Percentiles rank a stretch among this genome's conserved stretches.
Conservation (phyloP, 2,113 vertebrate species). For the Lampris incognitus region DNA sequence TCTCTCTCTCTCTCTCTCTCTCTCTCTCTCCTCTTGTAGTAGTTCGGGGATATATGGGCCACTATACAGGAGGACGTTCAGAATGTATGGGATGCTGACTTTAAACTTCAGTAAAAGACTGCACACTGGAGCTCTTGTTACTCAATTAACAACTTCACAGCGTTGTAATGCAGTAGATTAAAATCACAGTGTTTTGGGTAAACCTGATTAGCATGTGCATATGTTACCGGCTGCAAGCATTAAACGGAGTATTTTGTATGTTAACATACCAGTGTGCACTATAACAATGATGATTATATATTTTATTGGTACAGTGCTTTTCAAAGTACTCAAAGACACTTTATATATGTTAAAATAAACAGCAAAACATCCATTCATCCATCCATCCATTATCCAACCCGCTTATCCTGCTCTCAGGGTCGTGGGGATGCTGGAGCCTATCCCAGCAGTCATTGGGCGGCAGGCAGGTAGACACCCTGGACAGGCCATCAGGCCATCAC, state of each 20-base stretch:
- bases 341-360: no score
- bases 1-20: conserved; percentile 3
- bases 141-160: conserved; percentile 18
- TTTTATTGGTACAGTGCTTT: no score
- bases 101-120: conserved; percentile 21
- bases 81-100: conserved; percentile 10
- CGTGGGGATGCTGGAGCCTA: no score
- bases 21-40: conserved; percentile 21
- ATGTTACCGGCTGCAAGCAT: conserved; percentile 1
- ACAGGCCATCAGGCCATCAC: no score
- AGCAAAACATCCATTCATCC: no score
- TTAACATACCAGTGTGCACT: background rate
- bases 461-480: no score
- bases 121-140: background rate
- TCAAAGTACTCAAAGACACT: no score
- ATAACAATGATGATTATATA: background rate
- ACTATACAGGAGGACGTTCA: conserved; percentile 22
- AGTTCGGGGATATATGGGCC: conserved; percentile 30
- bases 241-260: conserved; percentile 20
- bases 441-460: no score
- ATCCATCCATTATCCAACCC: no score
- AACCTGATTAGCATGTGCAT: conserved; percentile 13
- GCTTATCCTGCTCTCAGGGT: no score
- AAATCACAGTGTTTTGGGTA: conserved; percentile 25
- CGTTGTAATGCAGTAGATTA: conserved; percentile 16